Evolutionary conservation across 1,140 invertebrate species (phyloP).

Genomic region (Psix sp.): DNA sequence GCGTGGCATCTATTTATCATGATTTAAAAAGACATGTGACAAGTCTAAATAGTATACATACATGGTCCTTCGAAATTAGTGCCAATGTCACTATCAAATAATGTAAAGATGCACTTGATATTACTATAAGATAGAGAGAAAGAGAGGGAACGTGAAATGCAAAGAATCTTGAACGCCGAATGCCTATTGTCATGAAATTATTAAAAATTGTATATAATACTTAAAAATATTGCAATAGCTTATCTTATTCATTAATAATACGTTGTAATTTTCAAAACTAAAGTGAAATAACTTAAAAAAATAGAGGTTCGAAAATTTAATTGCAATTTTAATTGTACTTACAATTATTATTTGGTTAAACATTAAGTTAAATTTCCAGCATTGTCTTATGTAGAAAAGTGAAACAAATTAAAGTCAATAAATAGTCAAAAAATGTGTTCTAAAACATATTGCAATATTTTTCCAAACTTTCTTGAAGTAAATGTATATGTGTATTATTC

Average conservation of each 20-base stretch:
- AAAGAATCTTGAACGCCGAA: slow-evolving; percentile 48
- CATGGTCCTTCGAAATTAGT: slow-evolving; percentile 61
- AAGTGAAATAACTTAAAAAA: not conserved
- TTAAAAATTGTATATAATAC: slow-evolving; percentile 34
- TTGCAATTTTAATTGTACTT: not conserved
- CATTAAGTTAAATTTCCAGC: not conserved
- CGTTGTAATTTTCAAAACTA: slow-evolving; percentile 10
- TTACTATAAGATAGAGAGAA: slow-evolving; percentile 55
- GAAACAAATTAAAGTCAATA: not conserved
- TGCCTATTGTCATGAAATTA: slow-evolving; percentile 44
- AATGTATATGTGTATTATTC: slow-evolving; percentile 44
- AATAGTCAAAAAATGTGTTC: no score
- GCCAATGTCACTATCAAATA: slow-evolving; percentile 61
- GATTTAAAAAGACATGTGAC: slow-evolving; percentile 42
- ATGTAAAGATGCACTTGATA: slow-evolving; percentile 57
- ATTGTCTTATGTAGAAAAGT: not conserved
- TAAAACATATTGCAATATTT: slow-evolving; percentile 48
- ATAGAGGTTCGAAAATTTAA: not conserved
- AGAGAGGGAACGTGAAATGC: slow-evolving; percentile 58
- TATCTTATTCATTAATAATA: slow-evolving; percentile 17
- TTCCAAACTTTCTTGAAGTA: slow-evolving; percentile 11
- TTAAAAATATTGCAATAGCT: slow-evolving; percentile 46
- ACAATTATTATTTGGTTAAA: not conserved
- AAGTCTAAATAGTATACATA: slow-evolving; percentile 51
- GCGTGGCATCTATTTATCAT: slow-evolving; percentile 47